These are phyloP conservation scores for Cephus rjabovi DNA, from an alignment of 2,888 invertebrate genomes.

Conservation along the genomic window DNA sequence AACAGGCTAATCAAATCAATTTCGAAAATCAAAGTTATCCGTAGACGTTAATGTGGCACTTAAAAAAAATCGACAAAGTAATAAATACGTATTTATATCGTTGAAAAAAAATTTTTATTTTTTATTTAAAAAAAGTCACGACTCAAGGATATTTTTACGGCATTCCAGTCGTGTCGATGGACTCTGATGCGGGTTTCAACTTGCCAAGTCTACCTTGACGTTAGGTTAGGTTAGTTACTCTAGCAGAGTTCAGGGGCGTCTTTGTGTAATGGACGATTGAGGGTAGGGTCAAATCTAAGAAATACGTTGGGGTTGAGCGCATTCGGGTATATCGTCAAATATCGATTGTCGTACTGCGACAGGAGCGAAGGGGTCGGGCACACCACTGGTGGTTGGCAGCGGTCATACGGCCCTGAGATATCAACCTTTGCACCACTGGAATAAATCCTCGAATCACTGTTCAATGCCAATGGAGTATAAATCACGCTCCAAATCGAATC, in stretches of 20 bases:
- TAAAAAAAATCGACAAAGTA: not conserved
- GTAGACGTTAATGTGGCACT: not conserved
- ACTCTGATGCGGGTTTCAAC: not conserved
- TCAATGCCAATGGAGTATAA: not conserved
- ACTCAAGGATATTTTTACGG: not conserved
- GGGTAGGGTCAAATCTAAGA: not conserved
- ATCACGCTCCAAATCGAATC: not conserved
- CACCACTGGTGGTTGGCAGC: constrained; percentile 35
- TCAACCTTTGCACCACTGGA: constrained; percentile 7
- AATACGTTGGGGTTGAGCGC: not conserved
- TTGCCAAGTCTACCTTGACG: not conserved
- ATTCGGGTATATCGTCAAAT: constrained; percentile 18
- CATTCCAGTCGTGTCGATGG: not conserved
- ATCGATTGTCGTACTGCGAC: constrained; percentile 64
- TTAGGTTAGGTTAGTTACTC: not conserved
- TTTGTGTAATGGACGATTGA: not conserved
- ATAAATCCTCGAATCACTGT: not conserved
- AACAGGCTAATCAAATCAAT: not conserved
- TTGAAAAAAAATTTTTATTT: too few species aligned
- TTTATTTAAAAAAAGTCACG: not conserved
- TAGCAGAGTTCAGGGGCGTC: not conserved
- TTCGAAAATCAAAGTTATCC: not conserved
- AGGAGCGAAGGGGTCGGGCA: constrained; percentile 51
- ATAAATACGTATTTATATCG: not conserved
- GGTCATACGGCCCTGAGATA: constrained; percentile 29